Evolutionary conservation across 2,113 vertebrate species (phyloP).

Genomic region (Chiloscyllium plagiosum): DNA sequence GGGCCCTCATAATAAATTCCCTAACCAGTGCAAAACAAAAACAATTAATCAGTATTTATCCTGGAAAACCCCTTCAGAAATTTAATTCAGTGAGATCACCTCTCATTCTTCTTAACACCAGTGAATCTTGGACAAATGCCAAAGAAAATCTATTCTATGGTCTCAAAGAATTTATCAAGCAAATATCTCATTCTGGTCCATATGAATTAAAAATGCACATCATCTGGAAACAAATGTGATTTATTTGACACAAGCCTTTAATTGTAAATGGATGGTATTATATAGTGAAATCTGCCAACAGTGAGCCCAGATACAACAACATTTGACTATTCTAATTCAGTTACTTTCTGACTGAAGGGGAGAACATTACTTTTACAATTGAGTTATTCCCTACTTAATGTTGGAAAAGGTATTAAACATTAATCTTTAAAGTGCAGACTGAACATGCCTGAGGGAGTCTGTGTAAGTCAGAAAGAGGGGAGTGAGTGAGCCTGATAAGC

Average conservation of each 20-base stretch:
- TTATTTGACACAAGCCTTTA: neutral
- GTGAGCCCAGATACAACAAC: neutral
- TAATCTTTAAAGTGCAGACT: neutral
- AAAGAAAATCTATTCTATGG: neutral
- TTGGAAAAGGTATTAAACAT: neutral
- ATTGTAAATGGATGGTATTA: neutral
- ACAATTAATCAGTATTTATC: no score
- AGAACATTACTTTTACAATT: neutral
- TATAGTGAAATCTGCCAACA: neutral
- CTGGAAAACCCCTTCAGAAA: no score
- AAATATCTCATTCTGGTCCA: neutral
- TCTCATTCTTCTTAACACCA: neutral
- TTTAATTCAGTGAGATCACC: neutral
- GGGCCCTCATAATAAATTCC: no score
- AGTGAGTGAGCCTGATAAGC: no score
- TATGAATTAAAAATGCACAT: neutral
- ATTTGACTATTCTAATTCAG: neutral
- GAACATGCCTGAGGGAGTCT: no score
- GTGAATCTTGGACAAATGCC: neutral
- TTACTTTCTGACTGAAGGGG: neutral
- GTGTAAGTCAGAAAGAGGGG: no score
- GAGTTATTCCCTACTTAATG: neutral
- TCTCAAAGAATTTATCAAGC: neutral
- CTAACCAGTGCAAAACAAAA: no score
- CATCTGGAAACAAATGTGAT: neutral